Evolutionary conservation across 2,888 invertebrate species (phyloP).

Genomic region (Sphecodes monilicornis): DNA sequence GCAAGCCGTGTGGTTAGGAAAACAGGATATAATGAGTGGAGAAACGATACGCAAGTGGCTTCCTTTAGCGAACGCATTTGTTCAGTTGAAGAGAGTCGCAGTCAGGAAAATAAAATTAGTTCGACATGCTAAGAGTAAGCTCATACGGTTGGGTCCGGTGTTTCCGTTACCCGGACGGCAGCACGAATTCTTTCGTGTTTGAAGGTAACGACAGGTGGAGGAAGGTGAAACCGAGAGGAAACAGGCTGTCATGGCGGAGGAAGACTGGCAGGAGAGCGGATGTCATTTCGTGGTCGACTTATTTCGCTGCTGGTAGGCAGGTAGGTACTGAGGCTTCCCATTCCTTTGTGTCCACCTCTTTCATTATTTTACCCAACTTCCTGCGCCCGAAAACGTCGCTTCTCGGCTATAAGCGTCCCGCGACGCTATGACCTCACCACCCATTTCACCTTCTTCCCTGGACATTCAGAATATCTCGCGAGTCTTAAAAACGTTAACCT

Average conservation of each 20-base stretch:
- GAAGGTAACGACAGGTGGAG: constrained; percentile 69
- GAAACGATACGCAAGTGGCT: neutral
- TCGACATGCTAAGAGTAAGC: constrained; percentile 8
- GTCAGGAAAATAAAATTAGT: neutral
- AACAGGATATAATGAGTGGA: neutral
- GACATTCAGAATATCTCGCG: neutral
- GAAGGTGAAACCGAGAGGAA: constrained; percentile 70
- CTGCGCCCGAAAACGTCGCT: constrained; percentile 70
- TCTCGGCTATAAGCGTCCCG: constrained; percentile 25
- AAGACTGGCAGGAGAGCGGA: constrained; percentile 76
- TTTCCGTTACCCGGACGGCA: constrained; percentile 22
- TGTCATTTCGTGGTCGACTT: constrained; percentile 84
- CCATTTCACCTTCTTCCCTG: constrained; percentile 15
- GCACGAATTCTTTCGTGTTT: constrained; percentile 47
- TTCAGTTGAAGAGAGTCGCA: constrained; percentile 23
- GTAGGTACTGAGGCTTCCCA: constrained; percentile 68
- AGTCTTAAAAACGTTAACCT: constrained; percentile 45
- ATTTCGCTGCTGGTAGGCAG: constrained; percentile 73
- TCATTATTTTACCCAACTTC: constrained; percentile 78
- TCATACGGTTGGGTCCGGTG: neutral
- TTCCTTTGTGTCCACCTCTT: constrained; percentile 79
- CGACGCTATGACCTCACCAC: neutral
- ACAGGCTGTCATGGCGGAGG: constrained; percentile 50
- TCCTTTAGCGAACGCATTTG: neutral
- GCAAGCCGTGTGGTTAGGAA: neutral